phyloP scores from a whole-genome alignment of 2,888 invertebrate genomes.

The Metopia argyrocephala region DNA sequence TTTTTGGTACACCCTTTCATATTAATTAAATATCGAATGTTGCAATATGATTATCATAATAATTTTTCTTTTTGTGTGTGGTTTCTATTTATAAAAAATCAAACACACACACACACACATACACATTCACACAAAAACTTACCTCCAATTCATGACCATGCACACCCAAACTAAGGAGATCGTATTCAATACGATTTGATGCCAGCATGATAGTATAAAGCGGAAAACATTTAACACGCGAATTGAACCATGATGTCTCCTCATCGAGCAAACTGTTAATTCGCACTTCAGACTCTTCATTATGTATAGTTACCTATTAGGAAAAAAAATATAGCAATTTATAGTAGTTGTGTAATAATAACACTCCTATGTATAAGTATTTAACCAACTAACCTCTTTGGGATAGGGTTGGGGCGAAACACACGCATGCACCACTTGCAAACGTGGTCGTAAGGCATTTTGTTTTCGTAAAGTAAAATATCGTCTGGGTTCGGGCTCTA shows the following conservation, averaged over 20 bases:
- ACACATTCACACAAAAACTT: conserved; percentile 27
- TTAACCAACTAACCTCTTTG: conserved; percentile 82
- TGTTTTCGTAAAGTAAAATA: conserved; percentile 84
- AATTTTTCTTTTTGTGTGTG: not conserved
- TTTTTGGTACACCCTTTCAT: too few relatives aligned
- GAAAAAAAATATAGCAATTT: conserved; percentile 11
- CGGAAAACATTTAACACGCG: conserved; percentile 91
- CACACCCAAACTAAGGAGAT: conserved; percentile 84
- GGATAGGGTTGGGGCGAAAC: conserved; percentile 88
- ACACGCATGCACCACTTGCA: conserved; percentile 87
- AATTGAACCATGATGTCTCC: conserved; percentile 82
- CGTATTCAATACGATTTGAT: conserved; percentile 84
- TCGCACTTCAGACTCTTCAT: conserved; percentile 79
- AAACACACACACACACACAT: not conserved
- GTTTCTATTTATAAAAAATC: not conserved
- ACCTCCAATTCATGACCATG: conserved; percentile 79
- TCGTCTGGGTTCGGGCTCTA: conserved; percentile 88
- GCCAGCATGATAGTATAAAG: conserved; percentile 89
- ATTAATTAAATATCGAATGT: too few relatives aligned
- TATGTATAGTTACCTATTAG: conserved; percentile 80
- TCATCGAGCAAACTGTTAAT: conserved; percentile 80
- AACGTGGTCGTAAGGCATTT: conserved; percentile 80
- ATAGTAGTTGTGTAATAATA: too few relatives aligned
- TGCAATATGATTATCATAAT: too few relatives aligned
- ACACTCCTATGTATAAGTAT: not conserved